Evolutionary conservation across 2,113 vertebrate species (phyloP), one percentile per base, ranked within the genome.

Genomic region (Thamnophis sirtalis): DNA sequence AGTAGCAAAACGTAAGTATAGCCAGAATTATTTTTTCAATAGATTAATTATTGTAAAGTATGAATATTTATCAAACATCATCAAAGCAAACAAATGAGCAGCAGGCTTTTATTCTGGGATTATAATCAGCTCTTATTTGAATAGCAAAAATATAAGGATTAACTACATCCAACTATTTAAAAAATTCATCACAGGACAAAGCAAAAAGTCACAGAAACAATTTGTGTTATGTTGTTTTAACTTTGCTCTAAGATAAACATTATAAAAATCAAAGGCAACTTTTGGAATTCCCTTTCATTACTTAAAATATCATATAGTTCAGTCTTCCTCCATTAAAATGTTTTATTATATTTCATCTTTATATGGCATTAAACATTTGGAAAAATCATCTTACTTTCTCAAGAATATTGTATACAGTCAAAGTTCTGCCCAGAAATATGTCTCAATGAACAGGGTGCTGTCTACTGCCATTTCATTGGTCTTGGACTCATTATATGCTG

Each of bases 1-100:
- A 93, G 89, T 86, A 92, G 94, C 48, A 50, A 96, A 9, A 96
- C 92, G 98, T 98, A 96, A 97, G 98, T 97, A 97, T 93, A 91
- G 22, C 86, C 9, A 93, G 73, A 93, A 87, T 56, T 5, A 73
- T 91, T 5, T 91, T 51, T 63, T 90, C 26, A 63, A 56, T 21
- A 88, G 60, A 68, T 43, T 94, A 93, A 93, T 49, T 68, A 49
- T 84, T 93, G 5, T 22, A 93, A 63, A 94, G 91, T 0, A 43
- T 24, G 53, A 91, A 91, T 6, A 85, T 89, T 38, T 55, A 43
- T 84, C n/a, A n/a, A 26, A 48, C 50, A 55, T 19, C 19, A 89
- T 9, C 43, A 15, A 93, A 4, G 54, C 1, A 90, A 10, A 49
- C 7, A 50, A 3, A 22, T 88, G n/a, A 48, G 38, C 13, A 24